Conservation (phyloP, 2,797 vertebrate species). For the Danio choprae region DNA sequence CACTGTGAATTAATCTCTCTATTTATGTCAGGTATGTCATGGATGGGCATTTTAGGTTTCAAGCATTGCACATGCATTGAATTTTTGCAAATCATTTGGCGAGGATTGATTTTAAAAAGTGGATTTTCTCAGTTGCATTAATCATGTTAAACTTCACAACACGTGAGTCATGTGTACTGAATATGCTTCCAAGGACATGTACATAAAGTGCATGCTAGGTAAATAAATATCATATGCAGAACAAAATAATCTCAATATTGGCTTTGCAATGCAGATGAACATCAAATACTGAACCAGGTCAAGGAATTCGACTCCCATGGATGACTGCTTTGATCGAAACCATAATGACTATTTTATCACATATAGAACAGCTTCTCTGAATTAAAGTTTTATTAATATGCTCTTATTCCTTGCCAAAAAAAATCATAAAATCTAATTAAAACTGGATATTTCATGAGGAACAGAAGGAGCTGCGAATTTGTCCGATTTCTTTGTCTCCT, state of each 20-base stretch:
- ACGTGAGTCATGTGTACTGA: background rate
- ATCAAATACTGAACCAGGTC: background rate
- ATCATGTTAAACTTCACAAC: background rate
- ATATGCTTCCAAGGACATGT: background rate
- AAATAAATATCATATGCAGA: background rate
- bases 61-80: background rate
- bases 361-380: background rate
- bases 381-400: background rate
- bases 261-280: background rate
- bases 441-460: background rate
- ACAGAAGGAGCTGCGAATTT: background rate
- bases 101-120: conserved; percentile 3
- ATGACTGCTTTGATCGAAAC: too few relatives aligned
- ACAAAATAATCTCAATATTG: background rate
- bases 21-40: background rate
- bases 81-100: background rate
- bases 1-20: too few relatives aligned
- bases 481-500: conserved; percentile 27
- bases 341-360: background rate
- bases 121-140: background rate
- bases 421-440: conserved; percentile 1
- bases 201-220: background rate
- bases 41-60: background rate
- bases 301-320: background rate
- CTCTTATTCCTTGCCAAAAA: background rate